Base-by-base conservation (phyloP, 2,797 vertebrate species). In the Cetoscarus ocellatus region DNA sequence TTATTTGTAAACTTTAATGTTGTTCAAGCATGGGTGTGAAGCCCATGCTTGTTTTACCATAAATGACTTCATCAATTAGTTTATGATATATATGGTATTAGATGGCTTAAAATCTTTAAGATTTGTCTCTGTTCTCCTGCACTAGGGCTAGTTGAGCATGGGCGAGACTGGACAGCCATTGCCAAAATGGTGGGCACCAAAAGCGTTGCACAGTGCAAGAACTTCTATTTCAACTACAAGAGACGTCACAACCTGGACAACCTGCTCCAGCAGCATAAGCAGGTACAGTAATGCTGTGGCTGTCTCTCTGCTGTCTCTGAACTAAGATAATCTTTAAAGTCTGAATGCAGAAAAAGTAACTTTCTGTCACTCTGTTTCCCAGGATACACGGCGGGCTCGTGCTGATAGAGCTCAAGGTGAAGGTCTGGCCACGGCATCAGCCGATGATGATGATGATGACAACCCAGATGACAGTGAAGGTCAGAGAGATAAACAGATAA, bases 181-280 rank as follows among this genome's bases (percentile, higher is more conserved):
- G 98, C 98, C 88, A 99, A 98, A 94, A 99, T 99, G 98, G 98
- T 99, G 85, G 98, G 97, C 82, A 97, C 96, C 0, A 99, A 99
- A 94, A 99, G 97, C 18, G 98, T 99, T 92, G 97, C 98, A 18
- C 98, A 99, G 69, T 99, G 98, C 93, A 99, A 99, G 92, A 99
- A 99, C 92, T 99, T 99, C 88, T 99, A 99, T 87, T 99, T 99
- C 85, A 99, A 99, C 86, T 99, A 99, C 84, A 99, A 99, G 92
- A 94, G 98, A 73, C 94, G 97, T 44, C 98, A 99, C 88, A 99
- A 99, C 79, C 94, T 99, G 73, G 98, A 99, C 91, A 98, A 97
- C 84, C 94, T 99, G 38, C 95, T 99, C 18, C 97, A 99, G 81
- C 98, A 98, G 86, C 96, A 99, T 91, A 99, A 99, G 79, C 96